phyloP scores from a whole-genome alignment of 2,888 invertebrate genomes.

The Crossocerus cetratus region DNA sequence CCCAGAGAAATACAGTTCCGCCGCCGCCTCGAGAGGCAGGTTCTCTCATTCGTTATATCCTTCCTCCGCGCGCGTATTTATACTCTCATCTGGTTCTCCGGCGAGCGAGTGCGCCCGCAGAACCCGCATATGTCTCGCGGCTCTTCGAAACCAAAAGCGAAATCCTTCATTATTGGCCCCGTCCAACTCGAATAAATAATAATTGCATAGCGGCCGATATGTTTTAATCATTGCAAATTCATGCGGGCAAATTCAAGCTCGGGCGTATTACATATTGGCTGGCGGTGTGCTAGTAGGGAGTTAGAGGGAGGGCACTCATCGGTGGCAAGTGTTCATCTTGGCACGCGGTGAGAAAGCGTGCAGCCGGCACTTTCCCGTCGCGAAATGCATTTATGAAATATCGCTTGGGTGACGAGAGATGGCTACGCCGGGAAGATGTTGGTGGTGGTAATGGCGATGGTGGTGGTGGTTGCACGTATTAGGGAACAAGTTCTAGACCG shows the following conservation, averaged over 20 bases:
- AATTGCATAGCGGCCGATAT: no score
- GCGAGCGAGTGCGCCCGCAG: background rate
- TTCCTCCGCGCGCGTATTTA: background rate
- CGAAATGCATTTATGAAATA: background rate
- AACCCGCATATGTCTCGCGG: background rate
- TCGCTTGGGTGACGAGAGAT: background rate
- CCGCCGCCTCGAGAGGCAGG: constrained; percentile 20
- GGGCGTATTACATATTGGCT: no score
- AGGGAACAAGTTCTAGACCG: constrained; percentile 46
- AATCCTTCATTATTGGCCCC: no score
- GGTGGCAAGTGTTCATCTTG: no score
- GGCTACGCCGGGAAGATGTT: constrained; percentile 2
- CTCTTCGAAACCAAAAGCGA: no score
- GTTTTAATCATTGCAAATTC: no score
- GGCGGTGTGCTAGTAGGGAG: no score
- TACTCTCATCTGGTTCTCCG: background rate
- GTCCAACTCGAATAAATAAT: no score
- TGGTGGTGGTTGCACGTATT: constrained; percentile 31
- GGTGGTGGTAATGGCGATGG: constrained; percentile 22
- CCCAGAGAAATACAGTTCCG: constrained; percentile 48
- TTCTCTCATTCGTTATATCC: background rate
- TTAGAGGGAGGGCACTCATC: no score
- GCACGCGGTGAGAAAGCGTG: no score
- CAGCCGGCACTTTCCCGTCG: background rate
- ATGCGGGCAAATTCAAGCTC: no score